phyloP scores from a whole-genome alignment of 2,113 vertebrate species.

The Asarcornis scutulata region DNA sequence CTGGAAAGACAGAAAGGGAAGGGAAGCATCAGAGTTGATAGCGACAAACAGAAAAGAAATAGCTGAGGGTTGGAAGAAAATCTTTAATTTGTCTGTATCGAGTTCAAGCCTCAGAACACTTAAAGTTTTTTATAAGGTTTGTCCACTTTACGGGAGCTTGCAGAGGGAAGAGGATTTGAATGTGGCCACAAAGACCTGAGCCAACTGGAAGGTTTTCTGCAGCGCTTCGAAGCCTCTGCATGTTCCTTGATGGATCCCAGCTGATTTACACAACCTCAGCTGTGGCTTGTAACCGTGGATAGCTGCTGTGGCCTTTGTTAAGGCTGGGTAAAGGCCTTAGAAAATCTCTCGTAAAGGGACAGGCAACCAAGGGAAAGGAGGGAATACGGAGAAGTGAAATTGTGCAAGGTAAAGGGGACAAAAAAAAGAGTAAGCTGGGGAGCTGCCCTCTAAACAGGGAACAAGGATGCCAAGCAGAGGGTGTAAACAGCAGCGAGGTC shows the following conservation, averaged over 20 bases:
- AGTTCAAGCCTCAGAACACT: not conserved
- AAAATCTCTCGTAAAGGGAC: not conserved
- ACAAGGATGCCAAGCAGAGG: not conserved
- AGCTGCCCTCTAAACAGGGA: not conserved
- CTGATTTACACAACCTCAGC: not conserved
- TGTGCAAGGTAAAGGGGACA: not conserved
- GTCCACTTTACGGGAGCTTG: too few relatives aligned
- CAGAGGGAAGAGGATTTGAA: not conserved
- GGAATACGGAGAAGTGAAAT: not conserved
- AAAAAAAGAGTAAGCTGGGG: not conserved
- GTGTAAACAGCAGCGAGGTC: not conserved
- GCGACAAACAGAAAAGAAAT: not conserved
- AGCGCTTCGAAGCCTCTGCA: not conserved
- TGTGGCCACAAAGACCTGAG: not conserved
- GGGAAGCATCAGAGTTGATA: not conserved
- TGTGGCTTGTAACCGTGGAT: not conserved
- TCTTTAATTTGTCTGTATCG: not conserved
- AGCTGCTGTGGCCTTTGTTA: not conserved
- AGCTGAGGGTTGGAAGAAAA: not conserved
- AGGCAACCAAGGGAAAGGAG: too few relatives aligned
- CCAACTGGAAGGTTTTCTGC: not conserved
- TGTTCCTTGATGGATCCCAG: not conserved
- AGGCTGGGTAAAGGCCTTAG: not conserved
- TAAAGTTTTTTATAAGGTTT: not conserved
- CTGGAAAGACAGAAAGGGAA: not conserved